Conservation (phyloP, 2,797 vertebrate genomes). For the Pipistrellus kuhlii region DNA sequence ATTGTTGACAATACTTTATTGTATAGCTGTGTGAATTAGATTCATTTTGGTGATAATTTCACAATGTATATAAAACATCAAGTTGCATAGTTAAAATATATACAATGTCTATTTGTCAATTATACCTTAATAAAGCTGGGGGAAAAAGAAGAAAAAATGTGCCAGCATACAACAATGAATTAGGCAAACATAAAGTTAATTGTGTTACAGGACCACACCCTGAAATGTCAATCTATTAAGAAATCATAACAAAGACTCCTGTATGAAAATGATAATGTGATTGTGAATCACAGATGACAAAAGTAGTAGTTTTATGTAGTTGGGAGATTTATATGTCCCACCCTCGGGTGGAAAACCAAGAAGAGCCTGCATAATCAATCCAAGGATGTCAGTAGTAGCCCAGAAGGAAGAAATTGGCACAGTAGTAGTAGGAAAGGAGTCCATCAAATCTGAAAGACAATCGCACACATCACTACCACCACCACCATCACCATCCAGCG, state of each 20-base stretch:
- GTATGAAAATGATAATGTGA: not conserved
- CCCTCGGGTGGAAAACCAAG: not conserved
- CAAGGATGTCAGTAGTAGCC: not conserved
- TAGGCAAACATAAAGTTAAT: conserved; percentile 15
- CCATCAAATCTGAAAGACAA: not conserved
- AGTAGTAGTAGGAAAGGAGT: not conserved
- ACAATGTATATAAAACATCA: not conserved
- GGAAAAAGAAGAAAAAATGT: not conserved
- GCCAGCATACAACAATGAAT: not conserved
- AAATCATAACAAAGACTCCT: not conserved
- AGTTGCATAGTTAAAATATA: not conserved
- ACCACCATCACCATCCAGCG: not conserved
- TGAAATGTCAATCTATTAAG: not conserved
- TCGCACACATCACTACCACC: not conserved
- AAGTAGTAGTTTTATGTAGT: not conserved
- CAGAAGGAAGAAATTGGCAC: not conserved
- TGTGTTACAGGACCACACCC: not conserved
- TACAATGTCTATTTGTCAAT: not conserved
- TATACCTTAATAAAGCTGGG: not conserved
- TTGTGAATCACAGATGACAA: not conserved
- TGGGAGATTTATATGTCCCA: not conserved
- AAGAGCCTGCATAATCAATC: not conserved
- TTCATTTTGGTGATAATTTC: not conserved
- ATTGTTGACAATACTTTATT: not conserved
- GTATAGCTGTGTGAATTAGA: not conserved